These are phyloP conservation scores for Epinotia demarniana DNA, from an alignment of 2,888 invertebrate genomes.

Conservation along the genomic window DNA sequence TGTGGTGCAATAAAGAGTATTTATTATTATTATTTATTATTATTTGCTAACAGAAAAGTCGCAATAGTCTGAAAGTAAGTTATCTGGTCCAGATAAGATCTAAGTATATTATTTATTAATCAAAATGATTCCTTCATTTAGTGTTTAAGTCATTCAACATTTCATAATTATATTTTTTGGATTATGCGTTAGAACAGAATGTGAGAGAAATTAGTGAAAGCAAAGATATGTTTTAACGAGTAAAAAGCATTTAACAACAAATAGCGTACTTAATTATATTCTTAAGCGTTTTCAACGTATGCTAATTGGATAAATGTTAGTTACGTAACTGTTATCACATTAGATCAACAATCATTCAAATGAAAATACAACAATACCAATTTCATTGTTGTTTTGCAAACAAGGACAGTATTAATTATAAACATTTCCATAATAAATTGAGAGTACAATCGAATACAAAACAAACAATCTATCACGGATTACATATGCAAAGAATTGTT, in stretches of 20 bases:
- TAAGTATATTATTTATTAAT: too few relatives aligned
- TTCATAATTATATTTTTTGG: background rate
- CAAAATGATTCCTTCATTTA: too few relatives aligned
- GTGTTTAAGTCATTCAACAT: background rate
- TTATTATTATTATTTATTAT: too few relatives aligned
- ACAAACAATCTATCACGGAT: constrained; percentile 39
- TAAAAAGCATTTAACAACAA: constrained; percentile 38
- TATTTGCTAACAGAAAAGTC: too few relatives aligned
- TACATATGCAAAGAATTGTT: constrained; percentile 33
- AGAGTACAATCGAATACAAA: constrained; percentile 26
- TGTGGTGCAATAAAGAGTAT: too few relatives aligned
- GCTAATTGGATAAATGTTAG: constrained; percentile 24
- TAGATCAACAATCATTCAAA: constrained; percentile 1
- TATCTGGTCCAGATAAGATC: too few relatives aligned
- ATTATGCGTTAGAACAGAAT: constrained; percentile 35
- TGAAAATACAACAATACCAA: constrained; percentile 5
- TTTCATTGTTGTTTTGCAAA: constrained; percentile 2
- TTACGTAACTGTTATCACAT: constrained; percentile 33
- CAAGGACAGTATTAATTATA: background rate
- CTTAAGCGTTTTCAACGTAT: constrained; percentile 24
- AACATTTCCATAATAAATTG: constrained; percentile 6
- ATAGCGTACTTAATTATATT: constrained; percentile 26
- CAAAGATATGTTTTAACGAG: constrained; percentile 26
- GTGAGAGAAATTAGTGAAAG: constrained; percentile 42
- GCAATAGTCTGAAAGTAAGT: too few relatives aligned